Evolutionary conservation across 2,113 vertebrate species (phyloP).

Genomic region (Nerophis ophidion): DNA sequence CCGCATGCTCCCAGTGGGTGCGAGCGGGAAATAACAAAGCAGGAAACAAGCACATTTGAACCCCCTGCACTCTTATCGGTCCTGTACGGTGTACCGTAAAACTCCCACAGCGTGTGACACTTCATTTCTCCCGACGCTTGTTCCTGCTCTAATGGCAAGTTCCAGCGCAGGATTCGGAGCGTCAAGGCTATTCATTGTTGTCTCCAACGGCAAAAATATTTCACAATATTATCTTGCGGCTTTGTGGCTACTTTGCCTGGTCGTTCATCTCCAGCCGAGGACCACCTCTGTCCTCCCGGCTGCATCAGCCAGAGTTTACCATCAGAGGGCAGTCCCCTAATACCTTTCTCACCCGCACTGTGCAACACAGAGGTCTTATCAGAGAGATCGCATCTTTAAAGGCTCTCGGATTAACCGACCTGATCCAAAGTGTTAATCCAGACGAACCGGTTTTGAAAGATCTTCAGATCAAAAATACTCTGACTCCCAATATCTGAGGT

Average conservation of each 20-base stretch:
- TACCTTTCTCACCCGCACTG: constrained; percentile 48
- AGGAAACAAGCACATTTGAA: constrained; percentile 42
- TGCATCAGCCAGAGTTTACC: constrained; percentile 62
- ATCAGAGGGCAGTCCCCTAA: constrained; percentile 69
- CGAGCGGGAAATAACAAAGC: constrained; percentile 45
- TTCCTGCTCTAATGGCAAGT: constrained; percentile 2
- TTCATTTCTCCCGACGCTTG: constrained; percentile 28
- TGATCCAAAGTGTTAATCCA: constrained; percentile 48
- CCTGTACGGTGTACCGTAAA: constrained; percentile 36
- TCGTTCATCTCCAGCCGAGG: constrained; percentile 14
- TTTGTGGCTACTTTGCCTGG: constrained; percentile 30
- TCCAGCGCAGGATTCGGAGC: constrained; percentile 4
- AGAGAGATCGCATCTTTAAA: constrained; percentile 46
- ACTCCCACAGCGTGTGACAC: constrained; percentile 20
- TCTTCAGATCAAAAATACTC: constrained; percentile 43
- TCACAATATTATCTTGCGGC: constrained; percentile 28
- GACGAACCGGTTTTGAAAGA: constrained; percentile 39
- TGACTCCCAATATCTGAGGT: constrained; percentile 35
- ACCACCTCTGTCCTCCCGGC: constrained; percentile 15
- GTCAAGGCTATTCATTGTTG: constrained; percentile 15
- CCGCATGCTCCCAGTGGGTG: constrained; percentile 27
- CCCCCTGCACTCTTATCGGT: constrained; percentile 25
- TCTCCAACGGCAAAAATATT: constrained; percentile 16
- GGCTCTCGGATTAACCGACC: constrained; percentile 42
- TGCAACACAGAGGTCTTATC: constrained; percentile 40